Evolutionary conservation across 2,888 invertebrate species (phyloP).

Genomic region (Teleiodes luculella): DNA sequence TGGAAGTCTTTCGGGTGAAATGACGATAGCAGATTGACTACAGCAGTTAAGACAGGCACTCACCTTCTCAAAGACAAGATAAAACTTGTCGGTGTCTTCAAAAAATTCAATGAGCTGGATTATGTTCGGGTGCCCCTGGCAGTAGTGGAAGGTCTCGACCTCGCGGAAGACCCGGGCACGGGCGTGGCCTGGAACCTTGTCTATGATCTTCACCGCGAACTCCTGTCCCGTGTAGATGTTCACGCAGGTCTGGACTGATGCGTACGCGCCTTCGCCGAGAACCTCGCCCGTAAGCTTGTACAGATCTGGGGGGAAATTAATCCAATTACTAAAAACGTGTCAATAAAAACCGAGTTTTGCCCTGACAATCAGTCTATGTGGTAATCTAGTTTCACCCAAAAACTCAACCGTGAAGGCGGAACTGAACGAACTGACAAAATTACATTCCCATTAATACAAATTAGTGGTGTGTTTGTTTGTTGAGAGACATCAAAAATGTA

Average conservation of each 20-base stretch:
- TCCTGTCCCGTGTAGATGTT: slow-evolving; percentile 94
- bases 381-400: no score
- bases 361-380: no score
- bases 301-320: slow-evolving; percentile 82
- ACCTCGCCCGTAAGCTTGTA: slow-evolving; percentile 97
- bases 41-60: no score
- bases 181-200: slow-evolving; percentile 96
- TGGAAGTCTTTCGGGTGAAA: no score
- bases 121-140: slow-evolving; percentile 98
- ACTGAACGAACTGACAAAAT: no score
- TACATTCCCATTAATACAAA: no score
- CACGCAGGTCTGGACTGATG: slow-evolving; percentile 95
- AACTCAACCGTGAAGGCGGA: no score
- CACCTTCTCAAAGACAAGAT: slow-evolving; percentile 98
- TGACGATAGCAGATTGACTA: no score
- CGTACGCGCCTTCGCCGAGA: slow-evolving; percentile 97
- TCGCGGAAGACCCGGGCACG: slow-evolving; percentile 97
- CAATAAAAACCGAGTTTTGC: no score
- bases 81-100: slow-evolving; percentile 97
- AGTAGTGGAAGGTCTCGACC: slow-evolving; percentile 99
- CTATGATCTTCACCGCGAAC: slow-evolving; percentile 98
- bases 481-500: no score
- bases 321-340: no score
- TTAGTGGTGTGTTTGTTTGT: no score
- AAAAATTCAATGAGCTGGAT: slow-evolving; percentile 98